A percentile compares a stretch with the other conserved stretches of the same genome.
These are phyloP conservation scores for Caenorhabditis drosophilae DNA, from an alignment of 2,888 invertebrate species.

Conservation along the genomic window DNA sequence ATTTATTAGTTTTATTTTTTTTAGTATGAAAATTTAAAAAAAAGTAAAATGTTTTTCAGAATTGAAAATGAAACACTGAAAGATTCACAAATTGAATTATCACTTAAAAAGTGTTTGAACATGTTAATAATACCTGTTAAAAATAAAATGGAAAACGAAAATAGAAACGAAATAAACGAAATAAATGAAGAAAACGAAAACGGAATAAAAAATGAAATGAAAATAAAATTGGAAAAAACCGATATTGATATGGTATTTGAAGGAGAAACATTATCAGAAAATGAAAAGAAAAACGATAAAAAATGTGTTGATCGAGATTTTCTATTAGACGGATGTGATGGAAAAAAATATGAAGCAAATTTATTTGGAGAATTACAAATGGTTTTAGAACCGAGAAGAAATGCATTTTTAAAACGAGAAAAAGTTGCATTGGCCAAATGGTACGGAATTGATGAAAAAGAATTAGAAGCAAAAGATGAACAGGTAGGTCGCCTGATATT, in stretches of 20 bases:
- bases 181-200: background rate
- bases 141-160: background rate
- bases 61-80: background rate
- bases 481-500: too few relatives aligned
- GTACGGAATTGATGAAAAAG: slow-evolving; percentile 19
- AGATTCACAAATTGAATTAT: background rate
- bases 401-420: slow-evolving; percentile 17
- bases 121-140: background rate
- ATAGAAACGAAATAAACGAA: background rate
- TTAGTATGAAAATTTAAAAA: background rate
- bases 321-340: slow-evolving; percentile 23
- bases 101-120: background rate
- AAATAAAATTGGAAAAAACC: background rate
- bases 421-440: slow-evolving; percentile 26
- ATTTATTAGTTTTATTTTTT: too few relatives aligned
- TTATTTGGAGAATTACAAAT: slow-evolving; percentile 27
- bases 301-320: slow-evolving; percentile 9
- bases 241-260: slow-evolving; percentile 30
- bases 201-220: background rate
- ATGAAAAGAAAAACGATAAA: slow-evolving; percentile 3
- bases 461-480: slow-evolving; percentile 10
- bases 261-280: slow-evolving; percentile 17
- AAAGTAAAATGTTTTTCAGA: background rate
- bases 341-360: slow-evolving; percentile 6
- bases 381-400: slow-evolving; percentile 22